Base-by-base conservation (phyloP, 1,140 invertebrate species). In the Leucophenga varia region DNA sequence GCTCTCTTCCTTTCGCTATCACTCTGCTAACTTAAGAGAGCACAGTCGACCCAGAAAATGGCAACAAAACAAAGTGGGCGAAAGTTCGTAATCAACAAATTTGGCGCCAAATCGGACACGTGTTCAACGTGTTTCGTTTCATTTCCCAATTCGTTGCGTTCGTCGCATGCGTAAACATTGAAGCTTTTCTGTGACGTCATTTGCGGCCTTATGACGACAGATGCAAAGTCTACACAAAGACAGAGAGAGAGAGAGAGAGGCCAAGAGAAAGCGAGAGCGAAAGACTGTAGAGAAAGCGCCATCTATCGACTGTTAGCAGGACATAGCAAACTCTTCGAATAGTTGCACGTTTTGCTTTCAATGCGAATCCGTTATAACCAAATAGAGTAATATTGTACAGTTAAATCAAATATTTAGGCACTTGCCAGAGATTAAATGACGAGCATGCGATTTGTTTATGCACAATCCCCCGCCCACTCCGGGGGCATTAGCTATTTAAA, bases 111-210 rank as follows among this genome's bases (percentile, higher is more conserved):
- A 52, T 28, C 36, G 31, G 46, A 31, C 52, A 61, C 58, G 49
- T 53, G 52, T 32, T 57, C 36, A 34, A 44, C 19, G 8, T 2
- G 28, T 2, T 19, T 22, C 17, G 40, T 53, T 52, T 48, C 43
- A 21, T 30, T 59, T 61, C 55, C n/a, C 63, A 47, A 53, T 64
- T 34, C 49, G 44, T 50, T 63, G 39, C 53, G 49, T 49, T 47
- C n/a, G n/a, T 48, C 48, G 18, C 45, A 16, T 51, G 38, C 57
- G 59, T 65, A 65, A 65, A 67, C 59, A 65, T 45, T 54, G 43
- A 36, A 65, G 63, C 63, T 65, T 65, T 65, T 65, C 43, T 63
- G 56, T 65, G 63, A 65, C 63, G 63, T 65, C 63, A 65, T 55
- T 1, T 35, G 34, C 28, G 56, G 16, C 55, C 48, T 54, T 39